Evolutionary conservation across 2,113 vertebrate genomes (phyloP), one percentile per base, ranked within the genome.

Genomic region (Nyctibius bracteatus): DNA sequence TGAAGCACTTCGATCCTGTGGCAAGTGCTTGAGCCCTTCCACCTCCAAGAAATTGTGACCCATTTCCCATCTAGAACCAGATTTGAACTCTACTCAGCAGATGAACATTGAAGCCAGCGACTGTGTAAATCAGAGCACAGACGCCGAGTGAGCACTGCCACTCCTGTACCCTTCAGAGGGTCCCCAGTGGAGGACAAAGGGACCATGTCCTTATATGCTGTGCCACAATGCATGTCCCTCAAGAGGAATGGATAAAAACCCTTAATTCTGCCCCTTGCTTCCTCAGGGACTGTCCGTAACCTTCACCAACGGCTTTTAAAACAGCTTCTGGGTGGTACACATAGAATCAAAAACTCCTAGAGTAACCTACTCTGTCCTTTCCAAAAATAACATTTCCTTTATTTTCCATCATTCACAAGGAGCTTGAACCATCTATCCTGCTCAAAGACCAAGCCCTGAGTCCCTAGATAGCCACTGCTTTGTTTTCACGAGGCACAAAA

Each of bases 31-130:
- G 0, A 68, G 14, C 8, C 18, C 39, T 51, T 16, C 25, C 21
- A 31, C 5, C 27, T 33, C 57, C 28, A 22, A 77, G 47, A 62
- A 80, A 52, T 2, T 6, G 15, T 31, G 23, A 44, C 47, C 14
- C 0, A 0, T 28, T 33, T 44, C 22, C 25, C 43, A 12, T 0
- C 77, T 3, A 23, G 14, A 74, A 44, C 30, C 72, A 44, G 39
- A 39, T 21, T 3, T 27, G 49, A 43, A 37, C 28, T 47, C 28
- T 65, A 25, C 44, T 35, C 35, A 27, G 66, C 65, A 43, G 62
- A 17, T 4, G 18, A 14, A 8, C 2, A 0, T 1, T 2, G 59
- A n/a, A 70, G 58, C 39, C 43, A 21, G 1, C 19, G 35, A 6
- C 25, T 13, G 5, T 18, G 30, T 3, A 30, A 78, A 19, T 8